phyloP scores from a whole-genome alignment of 2,888 invertebrate genomes.

The Schrankia costaestrigalis region DNA sequence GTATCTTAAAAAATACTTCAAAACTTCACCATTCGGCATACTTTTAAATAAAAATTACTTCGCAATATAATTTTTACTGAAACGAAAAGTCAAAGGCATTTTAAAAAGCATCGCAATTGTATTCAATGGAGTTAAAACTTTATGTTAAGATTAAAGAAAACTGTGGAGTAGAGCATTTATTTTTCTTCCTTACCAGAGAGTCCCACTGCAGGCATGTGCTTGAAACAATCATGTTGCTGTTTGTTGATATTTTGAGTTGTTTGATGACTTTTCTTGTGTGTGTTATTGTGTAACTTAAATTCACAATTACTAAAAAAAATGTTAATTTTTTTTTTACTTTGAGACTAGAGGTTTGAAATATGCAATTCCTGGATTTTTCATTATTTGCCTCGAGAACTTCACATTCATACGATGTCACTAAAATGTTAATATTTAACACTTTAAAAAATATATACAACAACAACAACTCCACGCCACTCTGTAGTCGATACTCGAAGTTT shows the following conservation, averaged over 20 bases:
- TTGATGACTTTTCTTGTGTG: no score
- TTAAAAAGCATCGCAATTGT: conserved; percentile 37
- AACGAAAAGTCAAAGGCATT: conserved; percentile 36
- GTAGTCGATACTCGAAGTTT: conserved; percentile 17
- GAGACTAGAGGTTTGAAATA: no score
- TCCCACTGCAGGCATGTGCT: no score
- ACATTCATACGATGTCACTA: no score
- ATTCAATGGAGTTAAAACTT: conserved; percentile 36
- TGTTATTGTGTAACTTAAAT: no score
- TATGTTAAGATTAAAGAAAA: conserved; percentile 15
- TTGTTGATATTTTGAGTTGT: no score
- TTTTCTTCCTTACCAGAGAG: no score
- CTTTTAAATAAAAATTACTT: conserved; percentile 20
- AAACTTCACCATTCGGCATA: conserved; percentile 3
- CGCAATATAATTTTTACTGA: conserved; percentile 28
- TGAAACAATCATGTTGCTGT: no score
- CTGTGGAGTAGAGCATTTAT: conserved; percentile 2
- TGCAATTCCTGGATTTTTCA: no score
- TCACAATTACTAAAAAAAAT: no score
- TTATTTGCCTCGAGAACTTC: no score
- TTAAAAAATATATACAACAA: not conserved
- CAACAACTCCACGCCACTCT: conserved; percentile 12
- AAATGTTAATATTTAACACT: not conserved
- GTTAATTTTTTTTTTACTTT: no score
- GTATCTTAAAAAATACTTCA: conserved; percentile 1